Percentiles rank a stretch among this genome's conserved stretches.
Evolutionary conservation across 1,140 invertebrate species (phyloP).

Genomic region (Elymnias hypermnestra): DNA sequence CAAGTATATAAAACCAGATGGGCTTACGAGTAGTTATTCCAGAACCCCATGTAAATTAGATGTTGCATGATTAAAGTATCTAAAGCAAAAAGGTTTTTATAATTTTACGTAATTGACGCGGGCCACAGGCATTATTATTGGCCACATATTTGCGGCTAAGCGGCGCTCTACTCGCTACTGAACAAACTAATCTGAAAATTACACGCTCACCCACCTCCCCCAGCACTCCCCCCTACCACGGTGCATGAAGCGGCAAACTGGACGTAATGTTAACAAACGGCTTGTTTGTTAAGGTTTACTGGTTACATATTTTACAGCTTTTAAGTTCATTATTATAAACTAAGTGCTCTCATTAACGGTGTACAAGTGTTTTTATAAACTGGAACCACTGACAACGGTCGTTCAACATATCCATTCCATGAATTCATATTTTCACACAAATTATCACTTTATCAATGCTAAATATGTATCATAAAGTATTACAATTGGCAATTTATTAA

Average conservation of each 20-base stretch:
- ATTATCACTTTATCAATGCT: too few relatives aligned
- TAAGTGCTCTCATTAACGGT: background rate
- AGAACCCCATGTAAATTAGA: too few relatives aligned
- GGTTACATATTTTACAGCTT: constrained; percentile 25
- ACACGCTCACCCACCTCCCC: constrained; percentile 37
- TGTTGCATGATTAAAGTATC: too few relatives aligned
- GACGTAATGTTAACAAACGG: constrained; percentile 51
- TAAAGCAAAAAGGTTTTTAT: too few relatives aligned
- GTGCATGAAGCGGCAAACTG: constrained; percentile 42
- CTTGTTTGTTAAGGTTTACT: constrained; percentile 30
- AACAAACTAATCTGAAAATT: constrained; percentile 74
- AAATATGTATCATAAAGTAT: too few relatives aligned
- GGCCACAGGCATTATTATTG: constrained; percentile 40
- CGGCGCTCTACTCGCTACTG: constrained; percentile 44
- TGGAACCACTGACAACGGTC: background rate
- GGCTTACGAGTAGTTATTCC: too few relatives aligned
- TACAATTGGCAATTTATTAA: too few relatives aligned
- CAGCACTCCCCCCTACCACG: constrained; percentile 18
- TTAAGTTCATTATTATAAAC: constrained; percentile 12
- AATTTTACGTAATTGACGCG: background rate
- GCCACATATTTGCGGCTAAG: constrained; percentile 54
- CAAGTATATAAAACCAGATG: too few relatives aligned
- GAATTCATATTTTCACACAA: too few relatives aligned
- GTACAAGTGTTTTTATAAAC: background rate
- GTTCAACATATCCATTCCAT: too few relatives aligned